Conservation (phyloP, 2,888 invertebrate species). For the Cheilosia impressa region DNA sequence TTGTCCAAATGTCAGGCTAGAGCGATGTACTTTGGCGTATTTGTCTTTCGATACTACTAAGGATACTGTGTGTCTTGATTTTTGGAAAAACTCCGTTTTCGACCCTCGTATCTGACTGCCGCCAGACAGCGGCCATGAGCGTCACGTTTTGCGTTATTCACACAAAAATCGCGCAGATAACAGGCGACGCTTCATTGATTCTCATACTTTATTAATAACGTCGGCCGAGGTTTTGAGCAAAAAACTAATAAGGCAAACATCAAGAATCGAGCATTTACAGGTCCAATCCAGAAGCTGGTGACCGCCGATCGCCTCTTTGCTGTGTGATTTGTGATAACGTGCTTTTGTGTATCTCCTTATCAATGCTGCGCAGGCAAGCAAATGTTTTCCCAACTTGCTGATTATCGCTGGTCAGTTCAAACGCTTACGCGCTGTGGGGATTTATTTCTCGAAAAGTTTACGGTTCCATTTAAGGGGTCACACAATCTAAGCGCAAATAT, state of each 20-base stretch:
- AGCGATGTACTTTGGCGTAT: too few relatives aligned
- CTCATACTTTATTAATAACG: not conserved
- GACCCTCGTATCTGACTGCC: not conserved
- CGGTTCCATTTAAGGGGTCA: conserved; percentile 52
- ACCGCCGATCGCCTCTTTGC: conserved; percentile 2
- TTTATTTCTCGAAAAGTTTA: conserved; percentile 25
- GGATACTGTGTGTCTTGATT: too few relatives aligned
- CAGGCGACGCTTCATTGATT: not conserved
- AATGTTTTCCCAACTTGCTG: conserved; percentile 42
- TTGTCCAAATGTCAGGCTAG: too few relatives aligned
- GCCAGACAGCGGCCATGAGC: conserved; percentile 32
- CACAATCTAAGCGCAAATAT: conserved; percentile 53
- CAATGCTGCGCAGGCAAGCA: conserved; percentile 25
- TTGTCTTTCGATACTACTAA: too few relatives aligned
- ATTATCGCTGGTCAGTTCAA: conserved; percentile 17
- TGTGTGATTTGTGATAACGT: conserved; percentile 28
- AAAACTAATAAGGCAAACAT: not conserved
- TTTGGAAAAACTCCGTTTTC: not conserved
- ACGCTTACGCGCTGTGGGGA: conserved; percentile 18
- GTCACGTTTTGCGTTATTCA: conserved; percentile 5
- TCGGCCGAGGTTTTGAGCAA: not conserved
- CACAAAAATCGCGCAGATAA: conserved; percentile 2
- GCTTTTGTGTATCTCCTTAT: conserved; percentile 29
- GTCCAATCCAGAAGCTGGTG: conserved; percentile 41
- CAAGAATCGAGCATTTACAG: conserved; percentile 20